Evolutionary conservation across 2,113 vertebrate genomes (phyloP), one percentile per base, ranked within the genome.

Genomic region (Ictalurus furcatus): DNA sequence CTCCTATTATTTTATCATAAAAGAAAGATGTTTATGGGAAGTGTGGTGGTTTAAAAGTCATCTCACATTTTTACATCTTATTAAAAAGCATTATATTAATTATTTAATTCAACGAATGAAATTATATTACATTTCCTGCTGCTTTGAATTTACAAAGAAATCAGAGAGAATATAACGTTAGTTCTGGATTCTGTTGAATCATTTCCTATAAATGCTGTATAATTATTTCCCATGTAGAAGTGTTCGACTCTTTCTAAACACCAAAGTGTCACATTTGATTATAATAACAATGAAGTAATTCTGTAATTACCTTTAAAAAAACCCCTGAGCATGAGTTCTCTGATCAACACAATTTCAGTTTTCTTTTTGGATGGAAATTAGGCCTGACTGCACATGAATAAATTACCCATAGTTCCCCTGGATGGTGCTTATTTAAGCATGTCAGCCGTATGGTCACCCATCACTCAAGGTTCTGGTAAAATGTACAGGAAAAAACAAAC

Each of bases 361-460:
- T 67, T 34, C 6, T 30, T 58, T 58, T 34, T 37, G 9, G n/a
- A 61, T 83, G 7, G n/a, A 83, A 82, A 61, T 25, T 28, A 34
- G 23, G 9, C 30, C 25, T 16, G 25, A 83, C 3, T 37, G 54
- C 54, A 37, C n/a, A 37, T 40, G 81, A 34, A 83, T 63, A 25
- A 83, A 61, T 83, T 40, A 84, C 81, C n/a, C 81, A 81, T 21
- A 25, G 2, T 84, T 84, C 81, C 81, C 40, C 34, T 21, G 6
- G 11, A 19, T 48, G 59, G 37, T 48, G 58, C 63, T 83, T 81
- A 56, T 56, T 30, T 83, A 16, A 61, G 81, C 34, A 37, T 12
- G 34, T 63, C 58, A 40, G n/a, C 23, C 61, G n/a, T 48, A 59
- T 65, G 37, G 34, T 84, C 59, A 40, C 21, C 7, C 16, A 40